phyloP scores from a whole-genome alignment of 2,888 invertebrate genomes.

The Ormyrus pomaceus region DNA sequence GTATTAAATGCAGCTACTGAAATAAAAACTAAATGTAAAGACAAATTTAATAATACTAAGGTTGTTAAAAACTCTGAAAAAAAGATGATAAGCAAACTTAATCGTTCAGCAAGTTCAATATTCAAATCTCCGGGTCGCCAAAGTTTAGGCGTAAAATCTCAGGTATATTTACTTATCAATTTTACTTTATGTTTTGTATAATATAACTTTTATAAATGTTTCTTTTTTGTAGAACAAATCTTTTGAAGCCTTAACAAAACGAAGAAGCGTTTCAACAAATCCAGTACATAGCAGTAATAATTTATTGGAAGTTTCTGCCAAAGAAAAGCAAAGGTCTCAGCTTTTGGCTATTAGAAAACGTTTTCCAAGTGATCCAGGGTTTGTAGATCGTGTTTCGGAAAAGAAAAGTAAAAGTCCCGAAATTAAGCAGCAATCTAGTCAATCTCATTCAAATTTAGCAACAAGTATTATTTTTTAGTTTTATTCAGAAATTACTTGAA shows the following conservation, averaged over 20 bases:
- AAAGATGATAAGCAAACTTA: constrained; percentile 23
- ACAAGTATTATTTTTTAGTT: constrained; percentile 53
- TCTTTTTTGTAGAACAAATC: constrained; percentile 46
- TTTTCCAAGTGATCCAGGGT: constrained; percentile 63
- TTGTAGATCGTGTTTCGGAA: constrained; percentile 40
- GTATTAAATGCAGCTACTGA: constrained; percentile 41
- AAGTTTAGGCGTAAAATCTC: constrained; percentile 7
- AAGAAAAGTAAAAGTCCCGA: constrained; percentile 45
- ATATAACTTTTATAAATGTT: background rate
- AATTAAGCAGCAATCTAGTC: constrained; percentile 24
- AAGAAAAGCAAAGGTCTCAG: constrained; percentile 56
- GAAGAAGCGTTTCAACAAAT: constrained; percentile 28
- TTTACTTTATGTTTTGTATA: constrained; percentile 8
- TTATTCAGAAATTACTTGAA: constrained; percentile 9
- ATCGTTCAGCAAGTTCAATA: constrained; percentile 35
- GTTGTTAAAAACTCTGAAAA: constrained; percentile 1
- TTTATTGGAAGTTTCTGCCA: constrained; percentile 31
- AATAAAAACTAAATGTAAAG: constrained; percentile 29
- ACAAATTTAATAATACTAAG: constrained; percentile 7
- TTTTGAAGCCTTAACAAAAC: constrained; percentile 33
- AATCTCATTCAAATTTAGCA: background rate
- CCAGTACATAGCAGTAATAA: constrained; percentile 1
- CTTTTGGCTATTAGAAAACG: constrained; percentile 62
- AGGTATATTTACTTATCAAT: constrained; percentile 18
- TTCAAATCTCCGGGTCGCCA: constrained; percentile 31